Evolutionary conservation across 2,113 vertebrate genomes (phyloP), one percentile per base, ranked within the genome.

Genomic region (Daboia siamensis): DNA sequence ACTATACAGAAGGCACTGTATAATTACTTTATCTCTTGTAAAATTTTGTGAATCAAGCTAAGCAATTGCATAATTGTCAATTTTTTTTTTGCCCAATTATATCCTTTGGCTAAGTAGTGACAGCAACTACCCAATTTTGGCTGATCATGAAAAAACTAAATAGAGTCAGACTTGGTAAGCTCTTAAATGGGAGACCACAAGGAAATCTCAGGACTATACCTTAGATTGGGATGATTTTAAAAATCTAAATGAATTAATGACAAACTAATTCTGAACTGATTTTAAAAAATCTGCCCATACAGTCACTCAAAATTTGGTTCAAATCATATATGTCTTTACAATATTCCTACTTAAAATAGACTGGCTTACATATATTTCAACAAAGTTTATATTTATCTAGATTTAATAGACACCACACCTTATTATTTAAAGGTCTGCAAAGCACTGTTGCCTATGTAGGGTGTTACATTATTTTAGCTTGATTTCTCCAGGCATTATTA

Each of bases 341-440:
- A 54, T 90, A 92, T 74, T 24, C 94, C 95, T 91, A 94, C 88
- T 90, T 54, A 33, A 92, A 54, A 93, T 54, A 21, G 90, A 88
- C 12, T 93, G 93, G 74, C 94, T 93, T 96, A 94, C 94, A 95
- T 59, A 39, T 7, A 86, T 59, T 51, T 91, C 10, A 89, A 92
- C 94, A 95, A 91, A 80, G 74, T 90, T 94, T 94, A 95, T 96
- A 93, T 92, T 94, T 91, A 95, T 96, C 96, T 94, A 88, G 59
- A 44, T 87, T 94, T 93, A 96, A 94, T 91, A 94, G 0, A 89
- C 90, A 44, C 88, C 86, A 90, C 90, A 95, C 94, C 93, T 89
- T 0, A 0, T 93, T 93, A 87, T 95, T 52, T 95, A 86, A 91
- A 15, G 26, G 26, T 89, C 92, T 93, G 85, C 17, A 48, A 94